These are phyloP conservation scores for Chitala chitala DNA, from an alignment of 2,113 vertebrate species.

Conservation along the genomic window DNA sequence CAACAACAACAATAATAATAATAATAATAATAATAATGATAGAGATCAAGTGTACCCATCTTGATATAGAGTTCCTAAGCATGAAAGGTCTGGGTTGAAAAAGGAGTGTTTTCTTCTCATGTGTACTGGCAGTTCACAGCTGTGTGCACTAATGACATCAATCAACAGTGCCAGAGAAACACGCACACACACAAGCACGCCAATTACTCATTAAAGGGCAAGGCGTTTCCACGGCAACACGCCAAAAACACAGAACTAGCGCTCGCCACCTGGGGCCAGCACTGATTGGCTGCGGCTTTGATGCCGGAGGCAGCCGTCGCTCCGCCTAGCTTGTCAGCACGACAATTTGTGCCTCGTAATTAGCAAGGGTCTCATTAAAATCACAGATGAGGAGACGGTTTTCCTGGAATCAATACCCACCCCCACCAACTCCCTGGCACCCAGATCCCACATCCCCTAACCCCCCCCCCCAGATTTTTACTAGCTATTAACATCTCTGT, in stretches of 20 bases:
- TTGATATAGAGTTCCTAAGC: background rate
- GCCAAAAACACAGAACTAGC: background rate
- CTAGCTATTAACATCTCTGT: too few relatives aligned
- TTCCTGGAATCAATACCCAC: background rate
- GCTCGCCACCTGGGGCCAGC: slow-evolving; percentile 10
- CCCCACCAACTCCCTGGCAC: background rate
- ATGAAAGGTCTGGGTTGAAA: background rate
- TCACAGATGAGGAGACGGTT: background rate
- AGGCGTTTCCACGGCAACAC: slow-evolving; percentile 24
- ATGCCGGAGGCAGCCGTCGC: background rate
- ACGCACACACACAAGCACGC: slow-evolving; percentile 14
- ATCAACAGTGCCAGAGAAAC: slow-evolving; percentile 19
- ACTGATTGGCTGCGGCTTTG: slow-evolving; percentile 19
- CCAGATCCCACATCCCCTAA: background rate
- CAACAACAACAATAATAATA: too few relatives aligned
- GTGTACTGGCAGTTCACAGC: slow-evolving; percentile 13
- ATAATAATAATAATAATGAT: too few relatives aligned
- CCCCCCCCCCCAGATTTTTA: too few relatives aligned
- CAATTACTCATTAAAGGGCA: slow-evolving; percentile 28
- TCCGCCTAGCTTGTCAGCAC: background rate
- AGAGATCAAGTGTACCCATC: too few relatives aligned
- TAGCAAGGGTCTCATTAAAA: slow-evolving; percentile 14
- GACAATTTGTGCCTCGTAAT: slow-evolving; percentile 21
- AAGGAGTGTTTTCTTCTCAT: background rate
- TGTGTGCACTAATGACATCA: slow-evolving; percentile 12